Evolutionary conservation across 2,888 invertebrate genomes (phyloP), one percentile per base, ranked within the genome.

Genomic region (Plebejus melissa): DNA sequence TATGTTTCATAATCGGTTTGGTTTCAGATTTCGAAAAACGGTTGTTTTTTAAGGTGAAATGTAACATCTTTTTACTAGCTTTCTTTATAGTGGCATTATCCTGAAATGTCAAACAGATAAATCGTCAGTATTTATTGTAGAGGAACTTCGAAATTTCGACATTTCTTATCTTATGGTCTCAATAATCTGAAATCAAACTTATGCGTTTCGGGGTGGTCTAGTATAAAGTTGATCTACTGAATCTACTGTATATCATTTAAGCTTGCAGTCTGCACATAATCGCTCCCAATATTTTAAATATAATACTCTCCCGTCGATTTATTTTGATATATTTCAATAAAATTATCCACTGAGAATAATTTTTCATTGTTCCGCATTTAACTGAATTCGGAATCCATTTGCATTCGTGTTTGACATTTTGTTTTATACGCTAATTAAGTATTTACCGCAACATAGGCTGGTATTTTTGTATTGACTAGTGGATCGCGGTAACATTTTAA

Each of bases 241-340:
- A 0, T 50, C 13, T 50, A 54, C 54, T 54, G 13, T 54, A 54
- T 16, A 54, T 54, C 1, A 16, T 54, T 54, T 54, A 16, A 4
- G 16, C 54, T 50, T 70, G n/a, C 41, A 70, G 70, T 72, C 72
- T 72, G 72, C 72, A 72, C 50, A 72, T 72, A 72, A 72, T 72
- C 32, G 72, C 72, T 54, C 32, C 50, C 72, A 72, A 72, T 72
- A 72, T 72, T 72, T 72, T 72, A 72, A 72, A 72, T 72, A 72
- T 72, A 72, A 72, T 72, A 72, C 16, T 72, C 72, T 3, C 13
- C 54, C 54, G 70, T 7, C 70, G 50, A 72, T 72, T 72, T 28
- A 46, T 72, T 72, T 72, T 72, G 72, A 72, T 72, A 72, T 72
- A 72, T 72, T 72, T 72, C 72, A 72, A 72, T 72, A 72, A 72